Conservation (phyloP, 1,140 invertebrate genomes). For the Heliconius melpomene region DNA sequence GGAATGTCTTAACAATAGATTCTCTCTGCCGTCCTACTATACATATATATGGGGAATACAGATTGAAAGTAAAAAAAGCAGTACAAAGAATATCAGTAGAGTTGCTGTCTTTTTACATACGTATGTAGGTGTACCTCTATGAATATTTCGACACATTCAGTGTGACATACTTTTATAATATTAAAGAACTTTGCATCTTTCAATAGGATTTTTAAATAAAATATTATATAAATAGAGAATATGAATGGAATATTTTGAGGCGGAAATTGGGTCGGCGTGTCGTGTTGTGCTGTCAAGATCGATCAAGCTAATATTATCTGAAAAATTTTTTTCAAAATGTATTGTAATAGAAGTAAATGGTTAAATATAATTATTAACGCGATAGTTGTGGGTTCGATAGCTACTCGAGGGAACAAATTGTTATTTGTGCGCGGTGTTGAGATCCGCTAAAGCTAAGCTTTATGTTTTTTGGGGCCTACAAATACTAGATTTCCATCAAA, state of each 20-base stretch:
- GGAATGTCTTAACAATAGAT: too few relatives aligned
- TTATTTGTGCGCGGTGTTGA: background rate
- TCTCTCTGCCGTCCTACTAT: too few relatives aligned
- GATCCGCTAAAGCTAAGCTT: too few relatives aligned
- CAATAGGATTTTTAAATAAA: background rate
- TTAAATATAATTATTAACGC: background rate
- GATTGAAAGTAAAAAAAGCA: too few relatives aligned
- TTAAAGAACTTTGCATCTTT: background rate
- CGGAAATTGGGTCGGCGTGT: conserved; percentile 3
- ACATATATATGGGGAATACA: too few relatives aligned
- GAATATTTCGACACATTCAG: background rate
- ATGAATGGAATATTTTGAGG: conserved; percentile 4
- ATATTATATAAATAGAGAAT: conserved; percentile 4
- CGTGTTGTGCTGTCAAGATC: conserved; percentile 5
- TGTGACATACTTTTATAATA: background rate
- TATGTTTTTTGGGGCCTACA: too few relatives aligned
- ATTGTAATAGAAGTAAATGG: background rate
- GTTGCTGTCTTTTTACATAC: too few relatives aligned
- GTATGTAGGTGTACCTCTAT: background rate
- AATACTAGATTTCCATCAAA: too few relatives aligned
- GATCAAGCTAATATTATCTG: background rate
- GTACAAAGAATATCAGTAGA: too few relatives aligned
- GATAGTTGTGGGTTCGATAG: background rate
- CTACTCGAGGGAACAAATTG: background rate
- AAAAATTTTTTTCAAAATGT: background rate